phyloP scores from a whole-genome alignment of 1,140 invertebrate species.

The Gryllus bimaculatus region DNA sequence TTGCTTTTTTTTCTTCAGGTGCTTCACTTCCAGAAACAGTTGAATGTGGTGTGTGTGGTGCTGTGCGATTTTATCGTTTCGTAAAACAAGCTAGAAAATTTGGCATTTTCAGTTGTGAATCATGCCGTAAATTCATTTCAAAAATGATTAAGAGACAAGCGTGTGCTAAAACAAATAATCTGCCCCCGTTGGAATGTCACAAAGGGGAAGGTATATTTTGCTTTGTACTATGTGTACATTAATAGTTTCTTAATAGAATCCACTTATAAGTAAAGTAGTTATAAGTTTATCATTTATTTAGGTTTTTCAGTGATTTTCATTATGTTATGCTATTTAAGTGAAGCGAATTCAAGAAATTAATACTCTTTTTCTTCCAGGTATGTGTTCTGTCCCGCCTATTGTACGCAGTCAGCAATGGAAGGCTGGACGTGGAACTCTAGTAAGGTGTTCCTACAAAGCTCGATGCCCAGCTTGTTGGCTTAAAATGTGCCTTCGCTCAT shows the following conservation, averaged over 20 bases:
- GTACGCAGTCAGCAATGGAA: constrained; percentile 62
- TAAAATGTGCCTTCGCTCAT: constrained; percentile 68
- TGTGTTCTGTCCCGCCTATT: constrained; percentile 59
- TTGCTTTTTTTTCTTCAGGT: background rate
- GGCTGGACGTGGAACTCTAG: constrained; percentile 30
- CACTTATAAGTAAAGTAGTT: background rate
- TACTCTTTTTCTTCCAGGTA: constrained; percentile 26
- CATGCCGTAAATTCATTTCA: constrained; percentile 76
- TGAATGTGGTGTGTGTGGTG: constrained; percentile 68
- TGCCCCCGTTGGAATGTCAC: constrained; percentile 51
- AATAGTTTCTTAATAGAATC: background rate
- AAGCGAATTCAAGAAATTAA: background rate
- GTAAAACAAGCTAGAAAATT: constrained; percentile 70
- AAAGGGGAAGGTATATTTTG: constrained; percentile 48
- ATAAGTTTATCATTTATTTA: background rate
- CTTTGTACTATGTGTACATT: background rate
- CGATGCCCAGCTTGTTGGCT: constrained; percentile 80
- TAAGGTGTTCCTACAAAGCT: constrained; percentile 55
- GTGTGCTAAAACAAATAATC: constrained; percentile 42
- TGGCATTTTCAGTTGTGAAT: constrained; percentile 73
- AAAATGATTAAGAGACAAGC: constrained; percentile 62
- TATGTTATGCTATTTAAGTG: too few species aligned
- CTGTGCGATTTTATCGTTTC: constrained; percentile 63
- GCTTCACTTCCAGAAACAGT: constrained; percentile 45
- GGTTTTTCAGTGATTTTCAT: background rate